Evolutionary conservation across 1,140 invertebrate species (phyloP), one percentile per base, ranked within the genome.

Genomic region (Homarus americanus): DNA sequence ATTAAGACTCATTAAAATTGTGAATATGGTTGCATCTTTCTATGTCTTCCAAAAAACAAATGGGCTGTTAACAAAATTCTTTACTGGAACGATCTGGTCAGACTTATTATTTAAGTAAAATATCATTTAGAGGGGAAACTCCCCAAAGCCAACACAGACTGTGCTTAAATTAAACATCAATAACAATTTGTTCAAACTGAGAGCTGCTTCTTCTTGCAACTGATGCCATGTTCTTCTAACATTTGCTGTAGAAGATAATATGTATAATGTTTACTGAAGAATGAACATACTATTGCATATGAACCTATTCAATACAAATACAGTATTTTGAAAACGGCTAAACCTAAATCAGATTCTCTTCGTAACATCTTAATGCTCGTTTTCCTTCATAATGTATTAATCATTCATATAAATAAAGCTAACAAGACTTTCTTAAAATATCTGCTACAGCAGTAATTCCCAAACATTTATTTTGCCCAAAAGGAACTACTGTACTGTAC

Each of bases 271-370:
- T 44, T 41, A 49, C 12, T 80, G 41, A 2, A 28, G 41, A 80
- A 53, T 80, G 4, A 80, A 80, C 78, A 80, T 53, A 80, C 75
- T 28, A 53, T 49, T 80, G 78, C 28, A 80, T 44, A 41, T 49
- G 40, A 10, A 44, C 40, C 28, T 40, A 7, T 53, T 34, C 38
- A 78, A 28, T 41, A 20, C 36, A 78, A 78, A 78, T 40, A 76
- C 38, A 76, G 73, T 72, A 78, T 9, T 9, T 17, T 78, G 40
- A 78, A 41, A 41, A 78, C 28, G 41, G 32, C 40, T 75, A 75
- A 28, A 75, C 36, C 73, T 75, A 75, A 34, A 28, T 32, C 73
- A 75, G 34, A 32, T 75, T 75, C 32, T 36, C 73, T 75, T 78
- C 40, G 2, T 78, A 41, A 78, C 41, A 78, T 78, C 38, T 49